A percentile compares a stretch with the other conserved stretches of the same genome.
Evolutionary conservation across 2,888 invertebrate species (phyloP).

Genomic region (Eupithecia pulchellata): DNA sequence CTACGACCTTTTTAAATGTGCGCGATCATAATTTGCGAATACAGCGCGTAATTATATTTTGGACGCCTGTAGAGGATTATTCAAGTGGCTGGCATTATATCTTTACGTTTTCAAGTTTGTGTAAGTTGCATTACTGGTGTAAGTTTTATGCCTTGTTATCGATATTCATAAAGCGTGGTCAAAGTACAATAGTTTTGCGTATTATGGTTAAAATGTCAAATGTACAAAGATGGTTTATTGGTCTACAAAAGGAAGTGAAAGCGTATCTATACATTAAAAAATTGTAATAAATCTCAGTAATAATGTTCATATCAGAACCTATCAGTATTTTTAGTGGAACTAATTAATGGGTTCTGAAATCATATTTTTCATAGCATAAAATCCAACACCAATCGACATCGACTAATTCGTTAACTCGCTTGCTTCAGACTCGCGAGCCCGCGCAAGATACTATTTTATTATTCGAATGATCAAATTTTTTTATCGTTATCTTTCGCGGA

Average conservation of each 20-base stretch:
- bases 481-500: too few relatives aligned
- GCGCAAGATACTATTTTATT: too few relatives aligned
- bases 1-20: constrained; percentile 69
- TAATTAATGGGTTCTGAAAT: neutral
- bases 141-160: neutral
- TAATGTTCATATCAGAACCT: neutral
- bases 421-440: too few relatives aligned
- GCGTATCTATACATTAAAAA: neutral
- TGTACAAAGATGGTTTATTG: neutral
- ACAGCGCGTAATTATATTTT: constrained; percentile 69
- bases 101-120: constrained; percentile 17
- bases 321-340: neutral
- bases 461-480: too few relatives aligned
- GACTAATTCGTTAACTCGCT: too few relatives aligned
- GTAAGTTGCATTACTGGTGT: neutral
- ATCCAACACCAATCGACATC: too few relatives aligned
- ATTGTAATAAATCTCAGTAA: neutral
- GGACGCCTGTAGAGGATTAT: constrained; percentile 63
- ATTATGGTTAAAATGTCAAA: neutral
- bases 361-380: neutral
- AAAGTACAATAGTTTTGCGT: neutral
- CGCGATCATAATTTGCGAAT: constrained; percentile 67
- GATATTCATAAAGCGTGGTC: neutral
- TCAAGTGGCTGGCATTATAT: constrained; percentile 40
- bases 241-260: neutral